A percentile compares a stretch with the other conserved stretches of the same genome.
Evolutionary conservation across 2,797 vertebrate species (phyloP).

Genomic region (Alexandromys oeconomus): DNA sequence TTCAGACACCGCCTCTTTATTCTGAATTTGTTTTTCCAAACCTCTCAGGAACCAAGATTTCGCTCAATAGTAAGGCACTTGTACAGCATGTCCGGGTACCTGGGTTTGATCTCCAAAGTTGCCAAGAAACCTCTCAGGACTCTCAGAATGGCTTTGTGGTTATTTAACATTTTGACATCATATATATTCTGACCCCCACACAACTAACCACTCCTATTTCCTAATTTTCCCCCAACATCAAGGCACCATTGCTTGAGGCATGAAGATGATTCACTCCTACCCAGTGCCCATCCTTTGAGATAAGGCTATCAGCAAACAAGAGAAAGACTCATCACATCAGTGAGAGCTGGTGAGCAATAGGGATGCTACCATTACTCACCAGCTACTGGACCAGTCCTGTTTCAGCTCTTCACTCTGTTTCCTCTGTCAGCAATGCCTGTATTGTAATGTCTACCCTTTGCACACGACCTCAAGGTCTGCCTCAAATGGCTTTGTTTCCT

Average conservation of each 20-base stretch:
- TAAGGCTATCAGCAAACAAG: neutral
- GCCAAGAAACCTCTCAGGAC: neutral
- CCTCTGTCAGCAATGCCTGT: too few species aligned
- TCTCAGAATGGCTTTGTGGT: neutral
- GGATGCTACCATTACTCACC: neutral
- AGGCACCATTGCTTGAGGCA: neutral
- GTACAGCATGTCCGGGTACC: neutral
- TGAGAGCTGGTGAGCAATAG: neutral
- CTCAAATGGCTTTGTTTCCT: neutral
- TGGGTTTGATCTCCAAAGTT: neutral
- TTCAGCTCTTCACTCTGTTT: neutral
- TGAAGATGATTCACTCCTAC: neutral
- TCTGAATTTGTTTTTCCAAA: neutral
- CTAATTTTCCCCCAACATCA: neutral
- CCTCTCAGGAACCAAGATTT: neutral
- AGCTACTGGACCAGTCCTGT: neutral
- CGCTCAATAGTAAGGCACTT: neutral
- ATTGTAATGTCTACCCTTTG: neutral
- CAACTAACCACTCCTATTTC: neutral
- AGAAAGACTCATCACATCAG: neutral
- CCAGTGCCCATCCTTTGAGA: neutral
- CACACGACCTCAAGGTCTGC: neutral
- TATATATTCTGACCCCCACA: neutral
- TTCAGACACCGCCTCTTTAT: neutral
- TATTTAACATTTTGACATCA: neutral